Evolutionary conservation across 1,140 invertebrate species (phyloP).

Genomic region (Atta texana): DNA sequence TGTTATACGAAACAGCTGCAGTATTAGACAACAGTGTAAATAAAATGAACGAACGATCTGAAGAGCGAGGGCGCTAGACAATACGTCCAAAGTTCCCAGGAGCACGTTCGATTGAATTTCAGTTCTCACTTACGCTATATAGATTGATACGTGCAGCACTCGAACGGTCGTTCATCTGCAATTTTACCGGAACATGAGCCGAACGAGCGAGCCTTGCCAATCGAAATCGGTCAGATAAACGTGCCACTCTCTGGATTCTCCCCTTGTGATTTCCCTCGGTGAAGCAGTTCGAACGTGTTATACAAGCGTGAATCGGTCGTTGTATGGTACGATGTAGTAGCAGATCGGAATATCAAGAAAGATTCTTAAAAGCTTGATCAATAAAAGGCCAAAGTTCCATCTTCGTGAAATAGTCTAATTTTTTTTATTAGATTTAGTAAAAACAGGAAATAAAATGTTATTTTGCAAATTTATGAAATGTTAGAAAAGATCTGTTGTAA

Average conservation of each 20-base stretch:
- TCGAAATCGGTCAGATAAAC: constrained; percentile 31
- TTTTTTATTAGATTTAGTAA: not conserved
- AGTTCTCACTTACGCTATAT: constrained; percentile 24
- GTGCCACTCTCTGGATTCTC: not conserved
- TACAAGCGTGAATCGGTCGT: constrained; percentile 18
- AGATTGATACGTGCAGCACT: not conserved
- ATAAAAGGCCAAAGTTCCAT: not conserved
- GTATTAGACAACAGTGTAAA: constrained; percentile 16
- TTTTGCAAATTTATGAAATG: not conserved
- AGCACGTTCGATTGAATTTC: constrained; percentile 30
- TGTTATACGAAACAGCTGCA: not conserved
- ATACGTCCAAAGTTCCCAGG: not conserved
- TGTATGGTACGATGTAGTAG: not conserved
- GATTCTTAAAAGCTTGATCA: not conserved
- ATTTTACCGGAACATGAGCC: constrained; percentile 30
- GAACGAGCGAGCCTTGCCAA: constrained; percentile 20
- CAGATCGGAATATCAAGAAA: constrained; percentile 4
- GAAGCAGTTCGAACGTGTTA: constrained; percentile 11
- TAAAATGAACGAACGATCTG: constrained; percentile 18
- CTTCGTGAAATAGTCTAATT: not conserved
- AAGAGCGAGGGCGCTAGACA: not conserved
- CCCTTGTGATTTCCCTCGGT: constrained; percentile 58
- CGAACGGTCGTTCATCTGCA: constrained; percentile 25
- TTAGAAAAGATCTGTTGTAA: not conserved
- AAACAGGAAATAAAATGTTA: constrained; percentile 1